Percentiles rank a stretch among this genome's conserved stretches.
Conservation (phyloP, 2,113 vertebrate species). For the Bubalus kerabau region DNA sequence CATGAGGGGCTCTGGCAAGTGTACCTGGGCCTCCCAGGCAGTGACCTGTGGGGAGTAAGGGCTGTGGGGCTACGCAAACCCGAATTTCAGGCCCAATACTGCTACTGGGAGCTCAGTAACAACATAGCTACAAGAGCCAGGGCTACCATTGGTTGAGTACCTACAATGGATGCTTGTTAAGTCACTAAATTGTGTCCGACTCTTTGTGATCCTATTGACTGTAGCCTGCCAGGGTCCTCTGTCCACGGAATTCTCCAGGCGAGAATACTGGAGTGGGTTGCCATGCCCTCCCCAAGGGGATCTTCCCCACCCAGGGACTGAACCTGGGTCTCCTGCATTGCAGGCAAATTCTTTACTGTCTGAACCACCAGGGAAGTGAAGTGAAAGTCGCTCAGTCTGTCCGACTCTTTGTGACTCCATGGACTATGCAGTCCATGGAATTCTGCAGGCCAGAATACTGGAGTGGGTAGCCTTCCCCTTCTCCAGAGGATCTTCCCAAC, state of each 20-base stretch:
- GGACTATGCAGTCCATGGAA: not conserved
- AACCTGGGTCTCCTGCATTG: not conserved
- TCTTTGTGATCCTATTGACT: not conserved
- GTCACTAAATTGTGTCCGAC: not conserved
- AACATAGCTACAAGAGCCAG: not conserved
- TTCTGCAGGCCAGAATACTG: not conserved
- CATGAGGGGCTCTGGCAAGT: not conserved
- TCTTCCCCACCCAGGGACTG: not conserved
- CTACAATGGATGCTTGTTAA: not conserved
- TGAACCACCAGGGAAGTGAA: not conserved
- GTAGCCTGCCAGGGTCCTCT: not conserved
- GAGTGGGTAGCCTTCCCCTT: not conserved
- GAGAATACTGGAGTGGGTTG: not conserved
- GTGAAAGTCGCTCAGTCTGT: not conserved
- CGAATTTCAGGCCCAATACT: not conserved
- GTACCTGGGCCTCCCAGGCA: not conserved
- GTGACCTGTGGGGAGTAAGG: not conserved
- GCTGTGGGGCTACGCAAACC: not conserved
- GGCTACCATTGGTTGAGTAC: too few relatives aligned
- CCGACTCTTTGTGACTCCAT: not conserved
- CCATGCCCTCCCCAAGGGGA: not conserved
- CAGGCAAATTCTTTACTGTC: not conserved
- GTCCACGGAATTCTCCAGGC: not conserved
- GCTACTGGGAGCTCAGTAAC: too few relatives aligned
- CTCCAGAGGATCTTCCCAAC: not conserved